phyloP scores from a whole-genome alignment of 2,888 invertebrate genomes.

The Dryococelus australis region DNA sequence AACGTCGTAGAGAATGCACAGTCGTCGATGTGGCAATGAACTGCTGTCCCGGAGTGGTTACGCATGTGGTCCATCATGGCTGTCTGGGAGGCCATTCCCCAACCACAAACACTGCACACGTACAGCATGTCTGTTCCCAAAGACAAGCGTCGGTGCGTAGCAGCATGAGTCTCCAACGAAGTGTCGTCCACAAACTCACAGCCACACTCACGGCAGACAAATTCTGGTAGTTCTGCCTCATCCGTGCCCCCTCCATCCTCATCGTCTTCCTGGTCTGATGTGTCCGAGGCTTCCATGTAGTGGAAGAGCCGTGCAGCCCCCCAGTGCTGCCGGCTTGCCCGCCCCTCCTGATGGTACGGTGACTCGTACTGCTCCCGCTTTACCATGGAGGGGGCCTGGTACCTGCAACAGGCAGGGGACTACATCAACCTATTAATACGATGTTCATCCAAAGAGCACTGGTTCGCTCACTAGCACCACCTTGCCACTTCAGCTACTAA shows the following conservation, averaged over 20 bases:
- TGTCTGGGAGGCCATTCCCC: conserved; percentile 58
- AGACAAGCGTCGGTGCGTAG: conserved; percentile 53
- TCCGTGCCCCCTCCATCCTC: conserved; percentile 42
- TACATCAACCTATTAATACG: conserved; percentile 46
- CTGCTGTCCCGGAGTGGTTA: conserved; percentile 54
- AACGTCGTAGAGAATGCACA: conserved; percentile 46
- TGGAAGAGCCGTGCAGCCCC: conserved; percentile 75
- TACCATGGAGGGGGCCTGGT: conserved; percentile 44
- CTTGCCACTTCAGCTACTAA: background rate
- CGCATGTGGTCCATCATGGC: conserved; percentile 62
- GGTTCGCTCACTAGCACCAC: conserved; percentile 2
- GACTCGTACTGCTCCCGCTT: conserved; percentile 43
- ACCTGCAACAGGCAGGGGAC: conserved; percentile 47
- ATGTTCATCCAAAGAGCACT: conserved; percentile 36
- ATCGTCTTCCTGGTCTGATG: conserved; percentile 67
- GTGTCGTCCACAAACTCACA: conserved; percentile 64
- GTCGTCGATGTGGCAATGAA: conserved; percentile 52
- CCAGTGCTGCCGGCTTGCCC: conserved; percentile 55
- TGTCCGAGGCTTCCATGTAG: conserved; percentile 77
- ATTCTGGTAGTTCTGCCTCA: conserved; percentile 59
- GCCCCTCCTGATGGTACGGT: conserved; percentile 28
- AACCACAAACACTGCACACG: conserved; percentile 60
- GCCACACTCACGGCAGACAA: conserved; percentile 63
- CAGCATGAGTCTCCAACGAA: conserved; percentile 61
- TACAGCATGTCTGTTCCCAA: conserved; percentile 51